These are phyloP conservation scores for Gymnogyps californianus DNA, from an alignment of 2,113 vertebrate genomes.

Conservation along the genomic window DNA sequence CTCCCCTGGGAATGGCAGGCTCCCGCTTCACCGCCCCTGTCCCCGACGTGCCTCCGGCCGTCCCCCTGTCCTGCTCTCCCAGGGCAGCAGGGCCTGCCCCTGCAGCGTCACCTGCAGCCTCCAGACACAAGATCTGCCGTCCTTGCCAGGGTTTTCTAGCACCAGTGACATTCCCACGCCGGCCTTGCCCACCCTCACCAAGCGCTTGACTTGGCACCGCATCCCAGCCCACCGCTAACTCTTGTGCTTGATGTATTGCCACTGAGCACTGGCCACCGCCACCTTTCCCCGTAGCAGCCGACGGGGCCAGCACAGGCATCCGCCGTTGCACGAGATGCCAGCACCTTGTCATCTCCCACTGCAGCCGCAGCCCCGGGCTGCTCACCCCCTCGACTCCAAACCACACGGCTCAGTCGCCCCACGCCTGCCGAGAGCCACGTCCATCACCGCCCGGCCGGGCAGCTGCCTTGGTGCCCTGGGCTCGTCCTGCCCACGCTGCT, in stretches of 20 bases:
- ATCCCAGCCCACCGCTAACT: not conserved
- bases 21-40: rapidly evolving
- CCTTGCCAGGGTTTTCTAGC: not conserved
- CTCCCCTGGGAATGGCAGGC: rapidly evolving
- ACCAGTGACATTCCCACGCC: not conserved
- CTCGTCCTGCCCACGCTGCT: not conserved
- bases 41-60: rapidly evolving
- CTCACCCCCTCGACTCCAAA: not conserved
- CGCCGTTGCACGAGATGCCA: rapidly evolving
- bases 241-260: not conserved
- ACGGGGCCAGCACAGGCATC: not conserved
- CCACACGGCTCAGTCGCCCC: not conserved
- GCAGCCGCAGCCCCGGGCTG: not conserved
- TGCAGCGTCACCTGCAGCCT: not conserved
- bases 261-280: not conserved
- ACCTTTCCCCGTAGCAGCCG: not conserved
- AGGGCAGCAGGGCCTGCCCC: not conserved
- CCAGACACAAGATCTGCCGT: not conserved
- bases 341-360: not conserved
- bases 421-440: rapidly evolving
- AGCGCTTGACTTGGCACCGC: not conserved
- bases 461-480: rapidly evolving
- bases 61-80: not conserved
- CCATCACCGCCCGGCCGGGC: not conserved
- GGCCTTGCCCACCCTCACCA: not conserved